Evolutionary conservation across 2,888 invertebrate genomes (phyloP), one percentile per base, ranked within the genome.

Genomic region (Penaeus monodon): DNA sequence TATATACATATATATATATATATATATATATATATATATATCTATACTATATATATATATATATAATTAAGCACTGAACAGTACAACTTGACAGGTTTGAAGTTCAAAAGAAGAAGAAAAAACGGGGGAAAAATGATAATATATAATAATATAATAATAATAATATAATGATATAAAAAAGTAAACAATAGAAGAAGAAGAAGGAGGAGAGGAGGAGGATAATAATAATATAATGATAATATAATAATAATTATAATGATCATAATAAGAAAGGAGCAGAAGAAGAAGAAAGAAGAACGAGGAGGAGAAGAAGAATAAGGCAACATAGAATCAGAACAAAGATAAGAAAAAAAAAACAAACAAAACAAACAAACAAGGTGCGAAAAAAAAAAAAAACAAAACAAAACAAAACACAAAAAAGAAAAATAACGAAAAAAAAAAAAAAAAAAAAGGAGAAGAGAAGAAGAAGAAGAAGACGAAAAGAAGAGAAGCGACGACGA

Each of bases 211-310:
- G 63, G 44, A 65, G 20, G 24, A 65, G 65, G 66, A 80, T n/a
- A n/a, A n/a, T n/a, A n/a, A n/a, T n/a, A n/a, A n/a, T n/a, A n/a
- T n/a, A n/a, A n/a, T n/a, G n/a, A n/a, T n/a, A n/a, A n/a, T n/a
- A n/a, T n/a, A n/a, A n/a, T n/a, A n/a, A n/a, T n/a, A n/a, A n/a
- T n/a, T n/a, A n/a, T n/a, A n/a, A n/a, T n/a, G n/a, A n/a, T n/a
- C n/a, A n/a, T n/a, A n/a, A n/a, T n/a, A n/a, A n/a, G n/a, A n/a
- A n/a, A n/a, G 49, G n/a, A 81, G 38, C 49, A 81, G 81, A 49
- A 57, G n/a, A 81, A 44, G 33, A 70, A 70, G n/a, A n/a, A n/a
- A n/a, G n/a, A n/a, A 81, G 29, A 66, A 66, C 33, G 70, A 66
- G 27, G 44, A 70, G n/a, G 49, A 29, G 29, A 49, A 44, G 68